Evolutionary conservation across 2,113 vertebrate species (phyloP), one percentile per base, ranked within the genome.

Genomic region (Oceanites oceanicus): DNA sequence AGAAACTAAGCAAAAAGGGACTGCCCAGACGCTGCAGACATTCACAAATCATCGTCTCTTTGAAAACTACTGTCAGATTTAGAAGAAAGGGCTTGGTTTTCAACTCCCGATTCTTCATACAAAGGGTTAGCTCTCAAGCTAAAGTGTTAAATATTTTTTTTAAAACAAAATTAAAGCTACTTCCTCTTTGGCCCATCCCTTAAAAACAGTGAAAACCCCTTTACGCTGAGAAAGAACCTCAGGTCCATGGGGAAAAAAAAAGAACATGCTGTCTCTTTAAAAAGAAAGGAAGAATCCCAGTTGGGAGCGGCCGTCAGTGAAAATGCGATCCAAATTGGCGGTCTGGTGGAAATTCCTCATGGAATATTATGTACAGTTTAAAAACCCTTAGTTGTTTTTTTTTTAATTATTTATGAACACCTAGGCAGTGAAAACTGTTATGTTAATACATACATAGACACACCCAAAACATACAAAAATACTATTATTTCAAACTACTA

Each of bases 401-500:
- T 96, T 94, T 94, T 94, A 94, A 45, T 45, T 61, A 97, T 98
- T 97, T 98, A 98, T 98, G 98, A 98, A 99, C 99, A 98, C 98
- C 98, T 99, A 99, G 99, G 99, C 99, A 98, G 98, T 99, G 99
- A 98, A 98, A 99, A 99, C 98, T 98, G 98, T 99, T 98, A 99
- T 98, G 98, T 98, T 97, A 98, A 98, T 98, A 98, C 99, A 98
- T 98, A 99, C 98, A 99, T 95, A 97, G 97, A 99, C 98, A 99
- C 99, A 99, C 99, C 98, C 98, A 98, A 99, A 99, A 99, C 99
- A 98, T 99, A 99, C 99, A 99, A 99, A 99, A 99, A 99, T 99
- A 99, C 99, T 99, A 99, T 98, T 98, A 98, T 99, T 98, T 99
- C 98, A 98, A 99, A 99, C 99, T 99, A 99, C 99, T 98, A 99